A percentile compares a stretch with the other conserved stretches of the same genome.
Conservation (phyloP, 2,113 vertebrate species). For the Rutilus rutilus region DNA sequence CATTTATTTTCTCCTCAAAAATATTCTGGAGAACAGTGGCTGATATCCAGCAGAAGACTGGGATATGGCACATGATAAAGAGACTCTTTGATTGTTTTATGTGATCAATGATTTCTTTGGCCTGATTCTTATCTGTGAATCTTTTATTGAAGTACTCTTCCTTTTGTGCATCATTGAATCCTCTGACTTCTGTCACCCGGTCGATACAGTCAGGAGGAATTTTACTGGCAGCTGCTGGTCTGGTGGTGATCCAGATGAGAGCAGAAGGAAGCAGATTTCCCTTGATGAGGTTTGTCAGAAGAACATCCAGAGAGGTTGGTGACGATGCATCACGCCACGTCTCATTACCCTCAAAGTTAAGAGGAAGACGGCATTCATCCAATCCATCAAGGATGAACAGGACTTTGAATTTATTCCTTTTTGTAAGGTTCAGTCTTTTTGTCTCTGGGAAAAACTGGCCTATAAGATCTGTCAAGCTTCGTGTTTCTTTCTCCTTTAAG, state of each 20-base stretch:
- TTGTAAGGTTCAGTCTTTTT: background rate
- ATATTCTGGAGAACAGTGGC: background rate
- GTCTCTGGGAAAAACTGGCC: background rate
- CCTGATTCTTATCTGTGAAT: background rate
- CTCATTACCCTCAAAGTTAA: background rate
- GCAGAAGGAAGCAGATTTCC: background rate
- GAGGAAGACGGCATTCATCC: background rate
- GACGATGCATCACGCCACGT: background rate
- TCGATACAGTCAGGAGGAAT: background rate
- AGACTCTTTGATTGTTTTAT: background rate
- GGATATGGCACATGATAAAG: background rate
- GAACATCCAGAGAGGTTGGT: no score
- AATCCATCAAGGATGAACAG: background rate
- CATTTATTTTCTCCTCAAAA: background rate
- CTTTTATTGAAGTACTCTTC: background rate
- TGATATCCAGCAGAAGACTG: slow-evolving; percentile 1
- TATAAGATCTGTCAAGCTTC: background rate
- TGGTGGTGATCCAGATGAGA: background rate
- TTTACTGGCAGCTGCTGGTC: slow-evolving; percentile 5
- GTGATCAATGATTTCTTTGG: background rate
- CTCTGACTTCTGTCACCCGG: background rate
- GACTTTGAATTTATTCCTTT: background rate
- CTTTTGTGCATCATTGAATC: slow-evolving; percentile 1
- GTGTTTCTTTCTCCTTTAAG: background rate
- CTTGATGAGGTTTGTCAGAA: slow-evolving; percentile 22